Base-by-base conservation (phyloP, 2,797 vertebrate genomes). In the Synanceia verrucosa region DNA sequence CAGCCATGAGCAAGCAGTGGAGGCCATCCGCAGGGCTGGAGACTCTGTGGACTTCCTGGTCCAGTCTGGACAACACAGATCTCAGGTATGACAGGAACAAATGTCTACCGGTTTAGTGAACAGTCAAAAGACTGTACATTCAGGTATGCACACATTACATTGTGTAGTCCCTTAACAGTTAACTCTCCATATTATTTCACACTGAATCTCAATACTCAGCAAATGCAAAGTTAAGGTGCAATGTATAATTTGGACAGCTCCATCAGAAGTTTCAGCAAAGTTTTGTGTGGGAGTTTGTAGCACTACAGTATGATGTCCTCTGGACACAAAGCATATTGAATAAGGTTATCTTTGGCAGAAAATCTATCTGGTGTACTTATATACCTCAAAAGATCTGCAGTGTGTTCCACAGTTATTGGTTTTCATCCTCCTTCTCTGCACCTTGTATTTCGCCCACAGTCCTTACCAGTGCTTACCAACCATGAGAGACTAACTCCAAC, bases 1-100 rank as follows among this genome's bases (percentile, higher is more conserved):
- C 82, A 99, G 97, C 89, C 97, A 99, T 0, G 97, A 99, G 81
- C 95, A 98, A 94, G 97, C 96, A 58, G 97, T 97, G 86, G 97
- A 99, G 91, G 96, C 95, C 81, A 99, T 99, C 91, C 96, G 97
- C 87, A 95, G 89, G 86, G 96, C 97, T 74, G 96, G 96, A 91
- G 95, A 96, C 88, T 93, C 94, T 31, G 95, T 99, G 82, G 89
- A 94, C 65, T 95, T 99, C 88, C 87, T 97, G 93, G 95, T 99
- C 71, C 95, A 97, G 91, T 97, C 87, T 0, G 89, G 81, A 70
- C 76, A 79, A 2, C 50, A 79, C 13, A 52, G 93, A 92, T 84
- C 93, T 73, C 95, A 95, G 96, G 98, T 98, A 95, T 4, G 34
- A 9, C 36, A 48, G 19, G 55, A 31, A 41, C 18, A 46, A 6